A percentile compares a stretch with the other conserved stretches of the same genome.
Evolutionary conservation across 2,113 vertebrate genomes (phyloP).

Genomic region (Clinocottus analis): DNA sequence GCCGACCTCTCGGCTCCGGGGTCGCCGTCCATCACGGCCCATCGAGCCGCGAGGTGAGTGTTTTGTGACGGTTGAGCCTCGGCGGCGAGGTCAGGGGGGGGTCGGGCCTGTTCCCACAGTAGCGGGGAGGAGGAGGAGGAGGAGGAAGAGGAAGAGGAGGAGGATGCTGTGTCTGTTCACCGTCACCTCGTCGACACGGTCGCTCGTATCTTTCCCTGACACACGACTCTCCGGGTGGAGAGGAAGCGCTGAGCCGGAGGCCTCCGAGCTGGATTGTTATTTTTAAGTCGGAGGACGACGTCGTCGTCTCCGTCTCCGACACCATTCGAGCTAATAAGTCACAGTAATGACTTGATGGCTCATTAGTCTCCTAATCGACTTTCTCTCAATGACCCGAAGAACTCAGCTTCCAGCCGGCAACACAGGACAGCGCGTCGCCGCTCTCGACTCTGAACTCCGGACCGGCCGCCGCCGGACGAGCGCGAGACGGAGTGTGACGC

Average conservation of each 20-base stretch:
- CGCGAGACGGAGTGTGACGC: slow-evolving; percentile 43
- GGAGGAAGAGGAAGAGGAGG: too few relatives aligned
- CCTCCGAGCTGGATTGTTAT: slow-evolving; percentile 49
- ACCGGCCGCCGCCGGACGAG: slow-evolving; percentile 23
- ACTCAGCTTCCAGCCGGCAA: slow-evolving; percentile 5
- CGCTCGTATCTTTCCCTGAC: too few relatives aligned
- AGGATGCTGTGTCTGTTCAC: slow-evolving; percentile 76
- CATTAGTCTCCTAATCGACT: slow-evolving; percentile 64
- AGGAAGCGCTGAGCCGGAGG: background rate
- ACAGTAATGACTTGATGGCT: slow-evolving; percentile 52
- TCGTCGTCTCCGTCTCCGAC: slow-evolving; percentile 50
- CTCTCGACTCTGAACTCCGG: too few relatives aligned
- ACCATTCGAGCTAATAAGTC: slow-evolving; percentile 58
- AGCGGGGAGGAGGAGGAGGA: slow-evolving; percentile 55
- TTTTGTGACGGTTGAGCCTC: slow-evolving; percentile 63
- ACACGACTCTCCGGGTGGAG: too few relatives aligned
- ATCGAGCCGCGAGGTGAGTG: slow-evolving; percentile 74
- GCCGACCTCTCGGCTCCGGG: slow-evolving; percentile 53
- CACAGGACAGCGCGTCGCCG: slow-evolving; percentile 17
- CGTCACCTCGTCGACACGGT: slow-evolving; percentile 66
- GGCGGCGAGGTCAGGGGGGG: slow-evolving; percentile 59
- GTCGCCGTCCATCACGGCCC: slow-evolving; percentile 70
- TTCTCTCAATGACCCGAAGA: slow-evolving; percentile 41
- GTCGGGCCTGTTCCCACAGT: slow-evolving; percentile 72
- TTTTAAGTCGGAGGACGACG: slow-evolving; percentile 48